Evolutionary conservation across 2,888 invertebrate species (phyloP).

Genomic region (Eupithecia pulchellata): DNA sequence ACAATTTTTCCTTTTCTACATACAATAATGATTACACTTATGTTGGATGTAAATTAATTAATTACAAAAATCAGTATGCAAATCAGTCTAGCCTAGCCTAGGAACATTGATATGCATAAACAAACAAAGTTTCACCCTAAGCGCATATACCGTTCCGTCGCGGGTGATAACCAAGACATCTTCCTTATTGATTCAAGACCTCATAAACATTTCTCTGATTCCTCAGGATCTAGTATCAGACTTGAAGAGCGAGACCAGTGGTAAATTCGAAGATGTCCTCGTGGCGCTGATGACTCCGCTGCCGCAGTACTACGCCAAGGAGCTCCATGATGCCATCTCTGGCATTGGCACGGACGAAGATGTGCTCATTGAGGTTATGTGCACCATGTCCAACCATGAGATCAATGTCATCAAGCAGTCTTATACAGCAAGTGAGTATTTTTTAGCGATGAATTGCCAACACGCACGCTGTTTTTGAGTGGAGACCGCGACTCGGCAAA

Average conservation of each 20-base stretch:
- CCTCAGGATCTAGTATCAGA: constrained; percentile 90
- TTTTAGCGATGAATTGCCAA: background rate
- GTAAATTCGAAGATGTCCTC: constrained; percentile 93
- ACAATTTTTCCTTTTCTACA: background rate
- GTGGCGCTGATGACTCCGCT: constrained; percentile 94
- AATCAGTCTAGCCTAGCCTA: background rate
- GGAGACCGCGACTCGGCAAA: too few relatives aligned
- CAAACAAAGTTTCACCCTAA: background rate
- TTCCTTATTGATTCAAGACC: too few relatives aligned
- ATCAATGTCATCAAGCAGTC: constrained; percentile 91
- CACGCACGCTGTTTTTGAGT: background rate
- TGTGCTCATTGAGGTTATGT: constrained; percentile 94
- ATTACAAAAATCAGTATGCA: background rate
- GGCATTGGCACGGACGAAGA: constrained; percentile 95
- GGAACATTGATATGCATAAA: background rate
- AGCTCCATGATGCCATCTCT: constrained; percentile 92
- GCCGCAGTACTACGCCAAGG: constrained; percentile 93
- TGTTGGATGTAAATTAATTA: background rate
- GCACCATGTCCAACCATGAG: constrained; percentile 94
- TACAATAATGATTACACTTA: background rate
- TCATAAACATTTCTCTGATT: background rate
- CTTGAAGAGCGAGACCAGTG: constrained; percentile 94
- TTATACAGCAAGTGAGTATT: constrained; percentile 89
- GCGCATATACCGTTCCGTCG: background rate
- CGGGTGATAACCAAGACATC: background rate